These are phyloP conservation scores for Uropetala carovei DNA, from an alignment of 2,888 invertebrate genomes.

Conservation along the genomic window DNA sequence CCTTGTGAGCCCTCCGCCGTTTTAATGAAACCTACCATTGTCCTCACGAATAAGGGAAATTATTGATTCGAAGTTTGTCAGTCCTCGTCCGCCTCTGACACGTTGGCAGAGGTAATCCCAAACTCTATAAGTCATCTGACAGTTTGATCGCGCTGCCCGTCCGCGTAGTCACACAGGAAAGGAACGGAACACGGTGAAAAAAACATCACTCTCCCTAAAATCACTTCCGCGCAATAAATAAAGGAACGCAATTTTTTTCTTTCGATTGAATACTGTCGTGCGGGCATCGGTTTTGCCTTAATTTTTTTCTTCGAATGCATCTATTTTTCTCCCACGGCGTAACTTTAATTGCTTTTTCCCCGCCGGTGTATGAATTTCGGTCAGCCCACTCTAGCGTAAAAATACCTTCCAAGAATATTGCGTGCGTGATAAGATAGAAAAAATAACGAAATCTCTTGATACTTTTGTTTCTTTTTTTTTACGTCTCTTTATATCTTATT, in stretches of 20 bases:
- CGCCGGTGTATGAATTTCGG: neutral
- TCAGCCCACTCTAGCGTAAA: neutral
- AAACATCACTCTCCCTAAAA: neutral
- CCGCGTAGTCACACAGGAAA: neutral
- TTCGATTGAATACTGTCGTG: neutral
- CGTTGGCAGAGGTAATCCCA: slow-evolving; percentile 1
- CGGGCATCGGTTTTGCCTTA: neutral
- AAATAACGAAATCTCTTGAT: neutral
- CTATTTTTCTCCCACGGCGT: neutral
- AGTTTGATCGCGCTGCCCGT: neutral
- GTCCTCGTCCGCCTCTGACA: neutral
- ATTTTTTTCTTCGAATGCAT: neutral
- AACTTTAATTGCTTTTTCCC: neutral
- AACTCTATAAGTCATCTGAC: neutral
- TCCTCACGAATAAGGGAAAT: neutral
- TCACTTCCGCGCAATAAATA: neutral
- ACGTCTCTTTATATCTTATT: neutral
- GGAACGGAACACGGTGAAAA: neutral
- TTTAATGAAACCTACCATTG: neutral
- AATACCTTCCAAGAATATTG: neutral
- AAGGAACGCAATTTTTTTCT: neutral
- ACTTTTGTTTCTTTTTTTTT: neutral
- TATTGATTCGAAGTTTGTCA: neutral
- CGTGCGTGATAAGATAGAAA: neutral
- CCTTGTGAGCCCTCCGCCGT: neutral